Conservation (phyloP, 2,113 vertebrate species). For the Paedocypris sp. region DNA sequence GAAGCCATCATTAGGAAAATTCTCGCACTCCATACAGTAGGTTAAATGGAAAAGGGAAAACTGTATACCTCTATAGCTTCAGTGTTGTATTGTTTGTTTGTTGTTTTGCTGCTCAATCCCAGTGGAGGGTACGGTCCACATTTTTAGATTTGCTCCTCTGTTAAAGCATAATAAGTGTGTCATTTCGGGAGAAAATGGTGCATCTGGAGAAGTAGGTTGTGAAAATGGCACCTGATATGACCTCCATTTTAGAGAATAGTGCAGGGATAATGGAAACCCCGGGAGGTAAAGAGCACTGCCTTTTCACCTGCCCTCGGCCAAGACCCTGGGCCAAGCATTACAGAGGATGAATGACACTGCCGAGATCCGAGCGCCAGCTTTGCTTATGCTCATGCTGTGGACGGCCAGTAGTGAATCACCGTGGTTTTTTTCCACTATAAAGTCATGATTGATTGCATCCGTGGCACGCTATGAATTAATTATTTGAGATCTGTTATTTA, state of each 20-base stretch:
- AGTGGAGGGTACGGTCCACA: constrained; percentile 16
- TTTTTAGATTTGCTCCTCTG: constrained; percentile 28
- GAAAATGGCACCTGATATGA: constrained; percentile 55
- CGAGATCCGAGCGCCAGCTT: background rate
- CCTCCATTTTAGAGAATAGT: constrained; percentile 59
- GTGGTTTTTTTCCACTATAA: background rate
- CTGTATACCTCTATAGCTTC: background rate
- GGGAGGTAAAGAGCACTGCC: constrained; percentile 48
- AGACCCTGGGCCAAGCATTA: constrained; percentile 37
- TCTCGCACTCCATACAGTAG: constrained; percentile 8
- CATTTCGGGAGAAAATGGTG: constrained; percentile 53
- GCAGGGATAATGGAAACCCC: constrained; percentile 59
- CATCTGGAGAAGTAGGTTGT: constrained; percentile 54
- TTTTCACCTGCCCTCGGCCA: constrained; percentile 22
- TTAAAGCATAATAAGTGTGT: constrained; percentile 42
- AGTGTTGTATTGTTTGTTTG: constrained; percentile 16
- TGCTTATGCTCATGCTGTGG: constrained; percentile 6
- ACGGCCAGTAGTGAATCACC: background rate
- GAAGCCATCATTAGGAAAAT: constrained; percentile 2
- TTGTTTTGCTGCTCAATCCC: constrained; percentile 24
- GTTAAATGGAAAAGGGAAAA: background rate
- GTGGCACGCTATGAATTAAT: too few species aligned
- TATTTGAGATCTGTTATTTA: too few species aligned
- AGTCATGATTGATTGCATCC: background rate
- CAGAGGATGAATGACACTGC: constrained; percentile 37